Base-by-base conservation (phyloP, 2,888 invertebrate species). In the Drosophila kanekoi region DNA sequence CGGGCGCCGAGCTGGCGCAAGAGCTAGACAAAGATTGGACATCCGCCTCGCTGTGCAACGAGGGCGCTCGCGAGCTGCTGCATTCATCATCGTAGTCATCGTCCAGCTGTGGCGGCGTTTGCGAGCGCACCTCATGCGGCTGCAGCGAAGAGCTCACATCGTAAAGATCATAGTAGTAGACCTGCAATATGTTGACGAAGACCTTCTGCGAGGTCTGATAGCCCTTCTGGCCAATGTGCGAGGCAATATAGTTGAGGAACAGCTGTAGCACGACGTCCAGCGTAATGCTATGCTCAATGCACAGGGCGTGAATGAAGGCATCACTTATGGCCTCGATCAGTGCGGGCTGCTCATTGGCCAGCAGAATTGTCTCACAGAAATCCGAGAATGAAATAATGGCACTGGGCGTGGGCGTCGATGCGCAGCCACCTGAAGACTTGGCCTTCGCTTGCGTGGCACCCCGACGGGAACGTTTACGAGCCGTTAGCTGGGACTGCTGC, bases 191-290 rank as follows among this genome's bases (percentile, higher is more conserved):
- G 78, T 92, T 92, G 41, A 93, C 93, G 45, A 94, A 91, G 0
- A 94, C 93, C 73, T 91, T 91, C 65, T 76, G 93, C 63, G 89
- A 93, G 70, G 79, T 93, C 90, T 79, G 92, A 89, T 90, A 93
- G 86, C 86, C 93, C 89, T 89, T 93, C 92, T 87, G 93, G 82
- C 95, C 95, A 35, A 95, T 94, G 78, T 95, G 93, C n/a, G 94
- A 94, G 5, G 95, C 95, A 63, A 95, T 92, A 87, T 95, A 95
- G 67, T 95, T 95, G 61, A 95, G 89, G 81, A 95, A 95, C 11
- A 95, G 93, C 92, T 95, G 93, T 6, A 93, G 87, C 66, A 92
- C 77, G 16, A 89, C 85, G 28, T 92, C 92, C 59, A 92, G 72
- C 6, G 89, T 84, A 49, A 92, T 85, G 54, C 89, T 89, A 47